Evolutionary conservation across 1,140 invertebrate species (phyloP), one percentile per base, ranked within the genome.

Genomic region (Tetramorium parvispinum): DNA sequence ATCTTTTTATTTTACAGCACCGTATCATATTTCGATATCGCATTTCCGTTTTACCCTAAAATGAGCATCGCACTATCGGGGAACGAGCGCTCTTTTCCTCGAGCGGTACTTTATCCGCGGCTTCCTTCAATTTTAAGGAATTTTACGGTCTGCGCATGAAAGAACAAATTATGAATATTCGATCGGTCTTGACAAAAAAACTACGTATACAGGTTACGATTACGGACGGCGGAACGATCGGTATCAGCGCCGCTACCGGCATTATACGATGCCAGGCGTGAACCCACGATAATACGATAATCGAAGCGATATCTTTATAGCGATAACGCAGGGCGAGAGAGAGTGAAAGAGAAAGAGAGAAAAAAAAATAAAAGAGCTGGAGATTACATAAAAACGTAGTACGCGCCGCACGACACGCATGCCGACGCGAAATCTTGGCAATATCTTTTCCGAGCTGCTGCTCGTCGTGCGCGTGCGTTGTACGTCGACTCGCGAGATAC

Each of bases 271-370:
- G 81, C 21, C 46, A 88, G 77, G 89, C 88, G 89, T 88, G 89
- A 91, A 89, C 32, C 55, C 71, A 53, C 61, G 90, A 91, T 91
- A 91, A 91, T 89, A 87, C 88, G 90, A 91, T 91, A 63, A 82
- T 61, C 75, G 49, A 43, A 27, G 18, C 76, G 91, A 87, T 91
- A 91, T 88, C 88, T 91, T 61, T 65, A 57, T 77, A 32, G 27
- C 66, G 89, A 87, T 88, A 91, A 88, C 57, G 6, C 21, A 10
- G 24, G 46, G 6, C 55, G 16, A 24, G 40, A 68, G 53, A 46
- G 40, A 49, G 61, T n/a, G 27, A 24, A n/a, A 37, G 76, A 21
- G 43, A 37, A 27, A 37, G 32, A 53, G 53, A 37, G 16, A 21
- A 27, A n/a, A 70, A 46, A 24, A 37, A 43, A 68, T 46, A 68